These are phyloP conservation scores for Leptopilina drosophilae DNA, from an alignment of 2,888 invertebrate species.

Conservation along the genomic window DNA sequence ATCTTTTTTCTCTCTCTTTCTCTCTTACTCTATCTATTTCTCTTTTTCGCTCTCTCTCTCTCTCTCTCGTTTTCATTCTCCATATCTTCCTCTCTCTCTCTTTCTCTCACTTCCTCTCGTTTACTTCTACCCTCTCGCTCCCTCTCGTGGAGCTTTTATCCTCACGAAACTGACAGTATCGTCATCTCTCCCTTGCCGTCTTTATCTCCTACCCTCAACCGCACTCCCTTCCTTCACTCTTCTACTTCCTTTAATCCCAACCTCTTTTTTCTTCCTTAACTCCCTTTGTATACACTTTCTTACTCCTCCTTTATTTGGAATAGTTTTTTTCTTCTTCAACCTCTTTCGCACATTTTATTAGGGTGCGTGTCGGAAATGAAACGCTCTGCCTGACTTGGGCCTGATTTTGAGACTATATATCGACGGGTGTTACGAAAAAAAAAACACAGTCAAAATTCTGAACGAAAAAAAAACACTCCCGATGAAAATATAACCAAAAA, in stretches of 20 bases:
- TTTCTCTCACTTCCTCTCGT: conserved; percentile 46
- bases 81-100: no score
- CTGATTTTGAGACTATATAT: no score
- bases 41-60: no score
- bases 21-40: conserved; percentile 32
- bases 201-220: conserved; percentile 46
- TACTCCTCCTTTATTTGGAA: not conserved
- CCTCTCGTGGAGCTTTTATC: not conserved
- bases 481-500: no score
- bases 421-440: no score
- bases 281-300: conserved; percentile 54
- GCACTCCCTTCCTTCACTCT: conserved; percentile 40
- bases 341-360: conserved; percentile 52
- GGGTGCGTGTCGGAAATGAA: no score
- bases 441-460: no score
- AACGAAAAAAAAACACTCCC: no score
- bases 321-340: conserved; percentile 60
- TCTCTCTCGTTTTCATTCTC: conserved; percentile 21
- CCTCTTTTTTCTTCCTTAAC: conserved; percentile 60
- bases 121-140: not conserved
- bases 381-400: no score
- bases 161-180: conserved; percentile 16
- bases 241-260: conserved; percentile 53
- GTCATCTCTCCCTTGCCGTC: conserved; percentile 47
- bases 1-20: conserved; percentile 40